These are phyloP conservation scores for Scomberomorus guttatus DNA, from an alignment of 2,797 vertebrate genomes.

Conservation along the genomic window DNA sequence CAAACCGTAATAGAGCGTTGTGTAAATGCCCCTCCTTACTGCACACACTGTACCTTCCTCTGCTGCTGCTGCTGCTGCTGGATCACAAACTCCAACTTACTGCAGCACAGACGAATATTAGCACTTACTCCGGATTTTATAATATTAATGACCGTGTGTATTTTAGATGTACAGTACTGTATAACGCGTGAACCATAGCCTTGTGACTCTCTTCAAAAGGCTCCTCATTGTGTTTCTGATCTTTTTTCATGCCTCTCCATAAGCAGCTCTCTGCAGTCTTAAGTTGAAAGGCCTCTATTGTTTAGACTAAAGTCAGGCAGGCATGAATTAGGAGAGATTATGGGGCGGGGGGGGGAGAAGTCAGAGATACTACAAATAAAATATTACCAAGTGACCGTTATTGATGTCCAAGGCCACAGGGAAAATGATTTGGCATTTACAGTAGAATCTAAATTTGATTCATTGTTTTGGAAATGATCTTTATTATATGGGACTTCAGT, in stretches of 20 bases:
- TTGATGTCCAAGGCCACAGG: neutral
- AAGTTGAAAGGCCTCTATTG: slow-evolving; percentile 77
- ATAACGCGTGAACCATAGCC: slow-evolving; percentile 26
- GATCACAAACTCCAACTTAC: slow-evolving; percentile 2
- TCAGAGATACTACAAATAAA: slow-evolving; percentile 19
- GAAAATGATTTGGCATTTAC: slow-evolving; percentile 6
- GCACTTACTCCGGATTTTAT: neutral
- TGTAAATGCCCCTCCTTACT: slow-evolving; percentile 58
- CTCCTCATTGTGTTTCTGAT: slow-evolving; percentile 58
- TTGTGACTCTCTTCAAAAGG: slow-evolving; percentile 66
- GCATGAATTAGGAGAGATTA: slow-evolving; percentile 63
- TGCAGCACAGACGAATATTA: slow-evolving; percentile 18
- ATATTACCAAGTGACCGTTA: slow-evolving; percentile 2
- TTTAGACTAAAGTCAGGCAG: slow-evolving; percentile 59
- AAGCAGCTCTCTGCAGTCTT: slow-evolving; percentile 65
- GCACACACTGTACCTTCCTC: slow-evolving; percentile 33
- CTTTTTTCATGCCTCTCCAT: slow-evolving; percentile 51
- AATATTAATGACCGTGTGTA: slow-evolving; percentile 28
- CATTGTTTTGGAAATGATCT: neutral
- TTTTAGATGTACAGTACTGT: slow-evolving; percentile 13
- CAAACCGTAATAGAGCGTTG: slow-evolving; percentile 65
- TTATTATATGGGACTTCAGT: neutral
- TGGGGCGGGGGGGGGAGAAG: slow-evolving; percentile 16
- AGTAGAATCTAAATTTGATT: neutral
- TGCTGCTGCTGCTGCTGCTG: slow-evolving; percentile 32